Percentiles rank a stretch among this genome's conserved stretches.
These are phyloP conservation scores for Apamea sordens DNA, from an alignment of 2,888 invertebrate species.

Conservation along the genomic window DNA sequence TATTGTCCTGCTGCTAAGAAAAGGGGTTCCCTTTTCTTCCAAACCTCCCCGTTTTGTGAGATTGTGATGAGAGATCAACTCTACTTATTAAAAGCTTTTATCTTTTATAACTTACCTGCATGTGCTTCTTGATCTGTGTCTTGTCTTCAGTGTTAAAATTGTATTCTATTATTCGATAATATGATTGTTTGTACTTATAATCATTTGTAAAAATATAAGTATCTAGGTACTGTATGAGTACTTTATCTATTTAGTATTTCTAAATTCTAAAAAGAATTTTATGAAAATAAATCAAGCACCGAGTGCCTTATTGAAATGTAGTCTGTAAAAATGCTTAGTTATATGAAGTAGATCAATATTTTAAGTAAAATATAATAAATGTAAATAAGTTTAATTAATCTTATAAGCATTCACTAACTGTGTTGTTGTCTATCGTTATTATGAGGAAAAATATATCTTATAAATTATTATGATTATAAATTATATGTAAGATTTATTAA, in stretches of 20 bases:
- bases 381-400: conserved; percentile 48
- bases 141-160: background rate
- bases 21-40: too few relatives aligned
- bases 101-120: background rate
- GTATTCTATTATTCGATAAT: background rate
- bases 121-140: background rate
- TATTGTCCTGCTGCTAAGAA: background rate
- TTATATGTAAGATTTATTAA: conserved; percentile 24
- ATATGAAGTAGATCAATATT: conserved; percentile 18
- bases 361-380: conserved; percentile 17
- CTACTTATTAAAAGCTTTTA: too few relatives aligned
- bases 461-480: conserved; percentile 1
- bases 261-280: conserved; percentile 47
- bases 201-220: conserved; percentile 29
- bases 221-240: background rate
- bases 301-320: conserved; percentile 87
- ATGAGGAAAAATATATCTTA: conserved; percentile 10
- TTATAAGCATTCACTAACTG: conserved; percentile 8
- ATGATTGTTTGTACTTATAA: conserved; percentile 20
- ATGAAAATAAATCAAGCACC: conserved; percentile 77
- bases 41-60: too few relatives aligned
- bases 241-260: conserved; percentile 26
- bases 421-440: conserved; percentile 20
- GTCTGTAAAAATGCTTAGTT: conserved; percentile 78
- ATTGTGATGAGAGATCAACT: background rate